phyloP scores from a whole-genome alignment of 1,140 invertebrate genomes.

The Platyscapa corneri region DNA sequence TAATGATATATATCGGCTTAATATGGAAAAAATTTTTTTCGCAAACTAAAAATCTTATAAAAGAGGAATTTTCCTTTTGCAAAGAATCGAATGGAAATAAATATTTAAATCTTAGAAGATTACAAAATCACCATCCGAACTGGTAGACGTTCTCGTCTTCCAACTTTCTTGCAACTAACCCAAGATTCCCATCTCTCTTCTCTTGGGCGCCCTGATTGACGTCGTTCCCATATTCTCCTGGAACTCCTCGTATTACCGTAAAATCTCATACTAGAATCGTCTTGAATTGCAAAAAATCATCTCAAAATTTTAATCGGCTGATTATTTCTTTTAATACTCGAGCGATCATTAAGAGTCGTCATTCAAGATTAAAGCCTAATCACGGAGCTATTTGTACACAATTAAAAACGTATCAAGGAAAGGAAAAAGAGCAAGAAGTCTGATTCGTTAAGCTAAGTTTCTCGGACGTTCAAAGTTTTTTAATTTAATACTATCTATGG shows the following conservation, averaged over 20 bases:
- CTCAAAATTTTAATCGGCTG: background rate
- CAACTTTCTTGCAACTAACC: conserved; percentile 7
- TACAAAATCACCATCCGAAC: background rate
- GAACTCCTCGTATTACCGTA: background rate
- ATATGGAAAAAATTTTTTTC: background rate
- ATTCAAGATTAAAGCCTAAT: conserved; percentile 48
- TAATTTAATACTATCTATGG: conserved; percentile 42
- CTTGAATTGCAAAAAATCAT: background rate
- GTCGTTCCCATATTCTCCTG: background rate
- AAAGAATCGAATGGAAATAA: background rate
- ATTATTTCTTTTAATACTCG: conserved; percentile 18
- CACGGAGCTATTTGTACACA: conserved; percentile 40
- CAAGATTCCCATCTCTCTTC: background rate
- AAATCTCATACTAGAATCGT: background rate
- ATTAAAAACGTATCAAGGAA: conserved; percentile 30
- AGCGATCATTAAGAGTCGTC: conserved; percentile 19
- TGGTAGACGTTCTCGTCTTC: background rate
- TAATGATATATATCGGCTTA: too few species aligned
- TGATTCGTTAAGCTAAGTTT: conserved; percentile 45
- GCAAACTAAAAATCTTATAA: background rate
- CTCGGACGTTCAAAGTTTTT: conserved; percentile 38
- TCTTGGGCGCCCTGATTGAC: background rate
- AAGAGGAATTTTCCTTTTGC: background rate
- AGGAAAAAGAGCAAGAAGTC: background rate
- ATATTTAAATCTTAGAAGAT: conserved; percentile 8